phyloP scores from a whole-genome alignment of 2,113 vertebrate genomes.

The Cnemophilus loriae region DNA sequence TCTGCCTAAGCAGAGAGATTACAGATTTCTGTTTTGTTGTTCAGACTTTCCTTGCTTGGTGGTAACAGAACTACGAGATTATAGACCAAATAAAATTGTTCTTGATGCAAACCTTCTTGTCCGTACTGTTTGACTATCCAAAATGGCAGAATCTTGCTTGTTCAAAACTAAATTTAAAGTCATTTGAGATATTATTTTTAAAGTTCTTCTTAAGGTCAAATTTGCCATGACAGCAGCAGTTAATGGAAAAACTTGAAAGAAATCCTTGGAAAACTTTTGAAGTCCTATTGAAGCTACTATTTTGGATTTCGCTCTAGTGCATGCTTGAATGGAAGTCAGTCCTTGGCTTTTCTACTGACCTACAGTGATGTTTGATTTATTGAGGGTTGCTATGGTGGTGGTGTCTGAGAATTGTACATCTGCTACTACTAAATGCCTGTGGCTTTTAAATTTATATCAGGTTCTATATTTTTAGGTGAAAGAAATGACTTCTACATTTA shows the following conservation, averaged over 20 bases:
- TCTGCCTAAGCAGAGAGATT: not conserved
- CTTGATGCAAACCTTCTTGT: not conserved
- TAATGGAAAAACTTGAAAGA: not conserved
- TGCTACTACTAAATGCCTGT: not conserved
- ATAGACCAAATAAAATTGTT: not conserved
- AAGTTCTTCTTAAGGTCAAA: not conserved
- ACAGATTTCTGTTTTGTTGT: not conserved
- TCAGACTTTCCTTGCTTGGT: not conserved
- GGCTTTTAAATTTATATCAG: not conserved
- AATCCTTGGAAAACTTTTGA: not conserved
- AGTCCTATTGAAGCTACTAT: not conserved
- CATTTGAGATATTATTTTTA: not conserved
- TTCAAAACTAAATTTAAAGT: not conserved
- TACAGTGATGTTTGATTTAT: not conserved
- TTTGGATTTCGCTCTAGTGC: not conserved
- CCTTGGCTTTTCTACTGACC: not conserved
- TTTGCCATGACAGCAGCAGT: not conserved
- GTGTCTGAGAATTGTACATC: not conserved
- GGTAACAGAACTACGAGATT: not conserved
- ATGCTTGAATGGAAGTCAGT: not conserved
- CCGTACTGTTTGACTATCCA: not conserved
- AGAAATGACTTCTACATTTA: not conserved
- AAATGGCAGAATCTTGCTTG: not conserved
- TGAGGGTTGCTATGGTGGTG: not conserved
- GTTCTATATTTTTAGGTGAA: not conserved